Evolutionary conservation across 1,140 invertebrate genomes (phyloP).

Genomic region (Plutomurus gul): DNA sequence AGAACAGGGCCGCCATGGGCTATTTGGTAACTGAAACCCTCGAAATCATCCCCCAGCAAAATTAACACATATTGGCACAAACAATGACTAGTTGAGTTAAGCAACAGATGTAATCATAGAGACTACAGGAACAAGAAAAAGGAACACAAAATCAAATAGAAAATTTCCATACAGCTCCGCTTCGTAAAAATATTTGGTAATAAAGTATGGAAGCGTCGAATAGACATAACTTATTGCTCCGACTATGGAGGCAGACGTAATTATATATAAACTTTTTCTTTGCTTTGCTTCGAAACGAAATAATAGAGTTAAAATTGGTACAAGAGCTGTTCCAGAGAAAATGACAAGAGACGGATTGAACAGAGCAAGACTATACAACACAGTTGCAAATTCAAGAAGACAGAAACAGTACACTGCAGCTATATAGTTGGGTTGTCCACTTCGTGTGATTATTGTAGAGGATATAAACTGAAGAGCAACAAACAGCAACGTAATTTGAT

Average conservation of each 20-base stretch:
- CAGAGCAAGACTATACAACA: slow-evolving; percentile 47
- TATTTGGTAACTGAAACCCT: no score
- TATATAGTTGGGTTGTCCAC: background rate
- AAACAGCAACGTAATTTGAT: slow-evolving; percentile 12
- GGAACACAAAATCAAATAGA: slow-evolving; percentile 44
- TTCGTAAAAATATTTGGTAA: slow-evolving; percentile 48
- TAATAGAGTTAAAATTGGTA: slow-evolving; percentile 41
- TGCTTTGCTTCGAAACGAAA: slow-evolving; percentile 36
- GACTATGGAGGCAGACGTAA: background rate
- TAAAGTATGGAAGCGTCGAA: background rate
- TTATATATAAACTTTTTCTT: slow-evolving; percentile 5
- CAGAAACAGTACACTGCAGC: slow-evolving; percentile 44
- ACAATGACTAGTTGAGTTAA: background rate
- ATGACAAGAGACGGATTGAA: slow-evolving; percentile 51
- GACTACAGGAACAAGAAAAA: slow-evolving; percentile 31
- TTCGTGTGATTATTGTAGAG: background rate
- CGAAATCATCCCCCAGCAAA: no score
- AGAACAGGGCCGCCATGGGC: no score
- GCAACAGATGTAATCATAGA: background rate
- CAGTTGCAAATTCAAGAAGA: slow-evolving; percentile 42
- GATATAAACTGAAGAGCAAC: background rate
- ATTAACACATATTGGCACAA: no score
- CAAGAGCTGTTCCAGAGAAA: slow-evolving; percentile 26
- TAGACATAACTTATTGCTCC: slow-evolving; percentile 11
- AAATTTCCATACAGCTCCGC: slow-evolving; percentile 51